A percentile compares a stretch with the other conserved stretches of the same genome.
phyloP scores from a whole-genome alignment of 2,888 invertebrate species.

The Oligia latruncula region DNA sequence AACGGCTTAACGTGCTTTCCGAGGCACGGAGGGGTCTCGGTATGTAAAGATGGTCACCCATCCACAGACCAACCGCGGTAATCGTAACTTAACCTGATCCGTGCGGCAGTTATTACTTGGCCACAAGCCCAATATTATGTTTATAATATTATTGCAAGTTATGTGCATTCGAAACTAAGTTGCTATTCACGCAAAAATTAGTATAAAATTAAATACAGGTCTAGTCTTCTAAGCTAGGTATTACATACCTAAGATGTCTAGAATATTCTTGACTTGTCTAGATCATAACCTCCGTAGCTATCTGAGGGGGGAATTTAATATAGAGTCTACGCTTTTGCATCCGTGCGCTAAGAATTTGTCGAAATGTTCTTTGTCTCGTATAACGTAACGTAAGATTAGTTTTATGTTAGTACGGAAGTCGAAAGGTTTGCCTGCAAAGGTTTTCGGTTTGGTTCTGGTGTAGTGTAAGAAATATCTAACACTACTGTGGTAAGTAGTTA shows the following conservation, averaged over 20 bases:
- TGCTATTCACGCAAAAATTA: background rate
- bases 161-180: background rate
- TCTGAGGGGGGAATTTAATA: slow-evolving; percentile 54
- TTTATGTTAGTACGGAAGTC: background rate
- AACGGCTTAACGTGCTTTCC: too few relatives aligned
- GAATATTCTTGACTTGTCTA: slow-evolving; percentile 39
- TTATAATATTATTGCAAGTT: background rate
- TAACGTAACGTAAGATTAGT: background rate
- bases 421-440: background rate
- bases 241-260: slow-evolving; percentile 37
- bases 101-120: too few relatives aligned
- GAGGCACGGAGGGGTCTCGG: too few relatives aligned
- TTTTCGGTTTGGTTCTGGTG: background rate
- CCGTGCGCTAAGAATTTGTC: slow-evolving; percentile 35
- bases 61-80: too few relatives aligned
- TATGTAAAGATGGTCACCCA: too few relatives aligned
- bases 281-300: slow-evolving; percentile 36
- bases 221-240: slow-evolving; percentile 6
- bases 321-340: slow-evolving; percentile 44
- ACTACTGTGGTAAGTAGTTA: background rate
- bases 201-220: background rate
- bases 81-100: too few relatives aligned
- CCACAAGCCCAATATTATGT: too few relatives aligned
- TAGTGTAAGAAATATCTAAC: background rate
- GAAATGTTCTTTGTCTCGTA: slow-evolving; percentile 12